Evolutionary conservation across 2,888 invertebrate genomes (phyloP), one percentile per base, ranked within the genome.

Genomic region (Lasioglossum malachurum): DNA sequence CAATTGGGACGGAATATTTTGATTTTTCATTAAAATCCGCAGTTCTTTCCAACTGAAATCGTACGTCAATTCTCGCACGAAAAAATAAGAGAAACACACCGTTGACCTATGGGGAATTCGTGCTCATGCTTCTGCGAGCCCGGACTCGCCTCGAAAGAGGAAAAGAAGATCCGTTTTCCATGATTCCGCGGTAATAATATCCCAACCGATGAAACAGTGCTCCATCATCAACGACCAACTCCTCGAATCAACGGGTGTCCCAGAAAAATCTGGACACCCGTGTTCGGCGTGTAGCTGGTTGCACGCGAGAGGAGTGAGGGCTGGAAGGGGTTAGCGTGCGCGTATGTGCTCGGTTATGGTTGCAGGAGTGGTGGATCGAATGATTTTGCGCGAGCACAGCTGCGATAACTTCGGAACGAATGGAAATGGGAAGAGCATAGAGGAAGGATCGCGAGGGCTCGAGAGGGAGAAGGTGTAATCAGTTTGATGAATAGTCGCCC

Each of bases 401-500:
- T 60, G 84, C 78, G 81, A 85, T 85, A 85, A 82, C 73, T 57
- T 60, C 76, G 60, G 69, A 53, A 73, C 49, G 67, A 84, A 76
- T 75, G 78, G 86, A 76, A 84, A 78, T 67, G 57, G 78, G 82
- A 83, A 78, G 69, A 83, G 82, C 78, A 46, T 41, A 71, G 41
- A n/a, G 53, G 53, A 53, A 71, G n/a, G 67, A 75, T 71, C 53
- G 67, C 53, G 60, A 79, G 60, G 53, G 69, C 46, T 35, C 82
- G 83, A 92, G 60, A 60, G 31, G 44, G 60, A 64, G 14, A 93
- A 93, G 94, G 94, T 95, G 94, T 93, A 95, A 95, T 95, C 94
- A 93, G 93, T 93, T 94, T 94, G 94, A 95, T 94, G 94, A 94
- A 94, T 94, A 94, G 94, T 94, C 93, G 93, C 92, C 92, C 90